Percentiles rank a stretch among this genome's conserved stretches.
These are phyloP conservation scores for Phalangium opilio DNA, from an alignment of 2,888 invertebrate genomes.

Conservation along the genomic window DNA sequence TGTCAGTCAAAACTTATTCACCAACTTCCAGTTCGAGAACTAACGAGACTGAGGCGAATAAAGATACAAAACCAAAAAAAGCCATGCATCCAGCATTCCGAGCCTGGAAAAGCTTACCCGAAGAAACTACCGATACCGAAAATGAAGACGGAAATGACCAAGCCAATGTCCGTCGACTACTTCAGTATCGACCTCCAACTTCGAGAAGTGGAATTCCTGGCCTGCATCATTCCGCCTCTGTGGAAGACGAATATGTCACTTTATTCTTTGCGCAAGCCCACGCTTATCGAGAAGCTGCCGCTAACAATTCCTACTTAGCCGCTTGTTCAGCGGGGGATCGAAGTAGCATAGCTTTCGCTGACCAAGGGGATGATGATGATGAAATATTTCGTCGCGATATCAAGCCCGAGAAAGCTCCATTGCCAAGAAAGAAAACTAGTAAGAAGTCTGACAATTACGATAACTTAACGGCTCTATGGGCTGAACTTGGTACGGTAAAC, in stretches of 20 bases:
- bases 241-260: slow-evolving; percentile 20
- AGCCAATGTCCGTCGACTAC: slow-evolving; percentile 12
- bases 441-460: slow-evolving; percentile 3
- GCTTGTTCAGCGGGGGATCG: no score
- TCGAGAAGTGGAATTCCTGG: slow-evolving; percentile 11
- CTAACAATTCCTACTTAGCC: no score
- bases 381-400: no score
- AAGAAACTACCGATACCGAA: slow-evolving; percentile 25
- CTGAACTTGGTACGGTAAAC: slow-evolving; percentile 1
- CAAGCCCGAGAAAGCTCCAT: no score
- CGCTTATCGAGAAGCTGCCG: slow-evolving; percentile 7
- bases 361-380: no score
- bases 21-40: no score
- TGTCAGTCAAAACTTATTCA: no score
- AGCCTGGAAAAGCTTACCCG: slow-evolving; percentile 8
- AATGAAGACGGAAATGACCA: slow-evolving; percentile 19
- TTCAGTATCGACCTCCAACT: slow-evolving; percentile 11
- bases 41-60: no score
- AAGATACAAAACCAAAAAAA: no score
- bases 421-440: no score
- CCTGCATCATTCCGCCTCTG: slow-evolving; percentile 10
- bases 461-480: slow-evolving; percentile 1
- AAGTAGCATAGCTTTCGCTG: no score
- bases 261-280: slow-evolving; percentile 19
- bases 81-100: neutral